Base-by-base conservation (phyloP, 2,113 vertebrate genomes). In the Eretmochelys imbricata region DNA sequence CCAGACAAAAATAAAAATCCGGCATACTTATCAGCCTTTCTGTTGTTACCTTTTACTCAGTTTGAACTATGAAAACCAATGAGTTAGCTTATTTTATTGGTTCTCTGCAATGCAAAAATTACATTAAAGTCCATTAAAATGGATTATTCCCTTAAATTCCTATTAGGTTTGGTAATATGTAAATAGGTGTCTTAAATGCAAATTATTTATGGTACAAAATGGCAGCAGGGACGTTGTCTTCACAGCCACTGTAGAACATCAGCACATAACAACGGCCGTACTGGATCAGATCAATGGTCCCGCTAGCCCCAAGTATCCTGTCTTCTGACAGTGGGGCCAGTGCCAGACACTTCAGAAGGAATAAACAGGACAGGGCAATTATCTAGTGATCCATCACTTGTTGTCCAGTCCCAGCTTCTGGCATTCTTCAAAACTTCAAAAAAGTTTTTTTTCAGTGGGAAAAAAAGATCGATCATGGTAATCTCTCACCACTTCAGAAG, bases 141-240 rank as follows among this genome's bases (percentile, higher is more conserved):
- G 87, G 80, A 24, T 78, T 94, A 93, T 72, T 51, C 95, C n/a
- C 24, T 78, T 91, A 31, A 91, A 29, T 89, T 80, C 31, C 72
- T n/a, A 69, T 69, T 69, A 69, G 62, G 35, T n/a, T 89, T 53
- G 89, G 46, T 4, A 46, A 38, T 8, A 8, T 24, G 4, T 80
- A 86, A n/a, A 69, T 69, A 69, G 29, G 31, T 35, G 16, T 17
- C 35, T 10, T 57, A 78, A 31, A 81, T 80, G 38, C 5, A 91
- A 93, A 87, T 88, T 81, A 69, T 59, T 35, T 87, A 95, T 87
- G 25, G 91, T 59, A 90, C 82, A 90, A 79, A 93, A 81, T 42
- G 54, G 7, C 85, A 78, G 38, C 13, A 72, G 42, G 29, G 89
- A 3, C 54, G 76, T 48, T 27, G 78, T 75, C 65, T 31, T 90